These are phyloP conservation scores for Chrysogorgia sp. DNA, from an alignment of 92 coral and sea anemone genomes.

Conservation along the genomic window DNA sequence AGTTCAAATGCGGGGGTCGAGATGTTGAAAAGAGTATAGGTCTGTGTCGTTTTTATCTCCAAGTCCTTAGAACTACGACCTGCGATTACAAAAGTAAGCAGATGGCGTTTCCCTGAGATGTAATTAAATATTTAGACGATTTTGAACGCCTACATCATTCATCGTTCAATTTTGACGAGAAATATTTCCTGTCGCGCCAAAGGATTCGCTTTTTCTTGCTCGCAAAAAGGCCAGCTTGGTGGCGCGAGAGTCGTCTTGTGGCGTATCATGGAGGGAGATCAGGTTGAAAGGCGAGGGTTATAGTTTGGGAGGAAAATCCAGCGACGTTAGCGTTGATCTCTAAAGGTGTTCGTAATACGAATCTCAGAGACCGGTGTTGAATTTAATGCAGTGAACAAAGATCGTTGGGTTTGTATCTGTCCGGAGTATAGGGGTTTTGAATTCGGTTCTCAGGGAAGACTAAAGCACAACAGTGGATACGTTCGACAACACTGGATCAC, in stretches of 20 bases:
- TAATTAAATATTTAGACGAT: constrained; percentile 26
- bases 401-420: background rate
- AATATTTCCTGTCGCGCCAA: background rate
- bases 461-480: background rate
- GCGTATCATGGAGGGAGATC: background rate
- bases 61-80: no score
- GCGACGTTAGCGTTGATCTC: background rate
- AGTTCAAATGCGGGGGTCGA: no score
- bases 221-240: background rate
- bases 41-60: no score
- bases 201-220: background rate
- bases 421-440: background rate
- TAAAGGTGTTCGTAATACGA: background rate
- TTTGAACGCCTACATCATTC: background rate
- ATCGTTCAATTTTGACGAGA: background rate
- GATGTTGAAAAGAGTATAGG: no score
- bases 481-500: background rate
- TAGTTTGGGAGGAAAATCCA: background rate
- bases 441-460: background rate
- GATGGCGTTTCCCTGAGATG: constrained; percentile 1
- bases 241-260: background rate
- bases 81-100: constrained; percentile 1
- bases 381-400: background rate
- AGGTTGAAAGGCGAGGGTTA: no score
- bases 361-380: background rate